Percentiles rank a stretch among this genome's conserved stretches.
phyloP scores from a whole-genome alignment of 2,113 vertebrate genomes.

The Pantherophis guttatus region DNA sequence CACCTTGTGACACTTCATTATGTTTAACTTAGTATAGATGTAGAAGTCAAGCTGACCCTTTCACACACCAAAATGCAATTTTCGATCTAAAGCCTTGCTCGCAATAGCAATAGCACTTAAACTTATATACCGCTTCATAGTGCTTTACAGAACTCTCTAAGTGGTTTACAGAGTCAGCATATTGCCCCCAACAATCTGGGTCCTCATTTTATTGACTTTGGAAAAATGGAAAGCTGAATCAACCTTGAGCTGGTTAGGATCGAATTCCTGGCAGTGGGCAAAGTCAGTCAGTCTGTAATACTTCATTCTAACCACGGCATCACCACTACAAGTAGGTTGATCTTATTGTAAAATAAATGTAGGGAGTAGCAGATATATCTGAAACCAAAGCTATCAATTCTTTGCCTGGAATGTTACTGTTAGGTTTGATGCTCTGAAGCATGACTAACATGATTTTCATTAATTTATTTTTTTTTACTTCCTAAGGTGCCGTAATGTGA shows the following conservation, averaged over 20 bases:
- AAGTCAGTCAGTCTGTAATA: neutral
- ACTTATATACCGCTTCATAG: neutral
- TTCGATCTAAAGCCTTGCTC: neutral
- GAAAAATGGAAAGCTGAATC: neutral
- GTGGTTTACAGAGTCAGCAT: neutral
- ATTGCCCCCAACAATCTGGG: neutral
- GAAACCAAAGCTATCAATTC: neutral
- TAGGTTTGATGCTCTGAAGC: neutral
- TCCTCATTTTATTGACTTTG: neutral
- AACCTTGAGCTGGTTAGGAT: neutral
- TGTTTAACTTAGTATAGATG: neutral
- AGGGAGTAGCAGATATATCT: neutral
- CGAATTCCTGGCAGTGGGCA: neutral
- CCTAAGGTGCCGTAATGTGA: conserved; percentile 91
- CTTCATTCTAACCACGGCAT: neutral
- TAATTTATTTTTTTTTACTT: conserved; percentile 15
- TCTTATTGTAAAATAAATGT: neutral
- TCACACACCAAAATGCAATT: neutral
- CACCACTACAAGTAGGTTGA: neutral
- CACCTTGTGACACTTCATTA: neutral
- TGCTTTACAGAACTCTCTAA: neutral
- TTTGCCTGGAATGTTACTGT: neutral
- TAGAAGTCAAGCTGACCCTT: neutral
- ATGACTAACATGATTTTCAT: neutral
- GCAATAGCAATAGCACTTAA: neutral